Conservation (phyloP, 2,113 vertebrate species). For the Bubo blakistoni region DNA sequence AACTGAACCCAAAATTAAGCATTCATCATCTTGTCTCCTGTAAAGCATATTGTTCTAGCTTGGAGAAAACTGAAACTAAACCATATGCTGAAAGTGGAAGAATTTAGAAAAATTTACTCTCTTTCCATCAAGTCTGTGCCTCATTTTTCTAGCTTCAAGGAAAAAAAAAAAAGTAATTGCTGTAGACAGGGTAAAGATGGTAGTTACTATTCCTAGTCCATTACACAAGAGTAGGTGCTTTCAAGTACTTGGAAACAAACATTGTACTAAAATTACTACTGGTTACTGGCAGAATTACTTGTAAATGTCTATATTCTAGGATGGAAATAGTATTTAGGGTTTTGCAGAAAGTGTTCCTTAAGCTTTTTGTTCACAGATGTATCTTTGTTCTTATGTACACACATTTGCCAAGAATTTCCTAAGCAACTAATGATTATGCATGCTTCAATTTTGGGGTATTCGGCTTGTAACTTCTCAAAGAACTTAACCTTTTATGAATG, state of each 20-base stretch:
- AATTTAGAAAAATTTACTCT: background rate
- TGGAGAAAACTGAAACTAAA: background rate
- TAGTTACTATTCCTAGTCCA: background rate
- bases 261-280: constrained; percentile 40
- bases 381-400: constrained; percentile 7
- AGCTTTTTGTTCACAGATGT: background rate
- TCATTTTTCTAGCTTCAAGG: background rate
- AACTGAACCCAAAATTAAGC: constrained; percentile 14
- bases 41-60: background rate
- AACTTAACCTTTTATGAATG: background rate
- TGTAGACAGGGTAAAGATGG: background rate
- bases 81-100: background rate
- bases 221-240: constrained; percentile 18
- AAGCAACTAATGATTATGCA: background rate
- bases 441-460: background rate
- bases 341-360: constrained; percentile 31
- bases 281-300: constrained; percentile 27
- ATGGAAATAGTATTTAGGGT: constrained; percentile 19
- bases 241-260: constrained; percentile 15
- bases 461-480: background rate
- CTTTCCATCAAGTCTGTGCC: background rate
- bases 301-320: background rate
- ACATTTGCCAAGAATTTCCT: constrained; percentile 9
- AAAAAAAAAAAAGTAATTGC: background rate
- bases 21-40: background rate